These are phyloP conservation scores for Acanthosepion lycidas DNA, from an alignment of 2,888 invertebrate genomes.

Conservation along the genomic window DNA sequence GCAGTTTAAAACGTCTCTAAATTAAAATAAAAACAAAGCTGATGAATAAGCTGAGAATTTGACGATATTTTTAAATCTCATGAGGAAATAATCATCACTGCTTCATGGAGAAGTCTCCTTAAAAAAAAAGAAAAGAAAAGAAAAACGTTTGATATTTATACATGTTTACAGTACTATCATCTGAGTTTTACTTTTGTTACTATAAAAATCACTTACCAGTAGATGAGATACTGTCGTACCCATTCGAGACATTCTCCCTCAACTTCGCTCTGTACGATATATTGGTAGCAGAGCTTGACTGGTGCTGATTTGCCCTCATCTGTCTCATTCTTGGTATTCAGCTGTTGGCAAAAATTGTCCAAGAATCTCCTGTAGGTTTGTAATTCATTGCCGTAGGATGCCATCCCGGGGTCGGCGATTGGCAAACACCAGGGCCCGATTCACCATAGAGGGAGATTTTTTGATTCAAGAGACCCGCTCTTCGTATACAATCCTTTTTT, in stretches of 20 bases:
- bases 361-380: conserved; percentile 62
- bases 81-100: no score
- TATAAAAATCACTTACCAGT: conserved; percentile 59
- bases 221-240: conserved; percentile 66
- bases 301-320: conserved; percentile 60
- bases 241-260: conserved; percentile 70
- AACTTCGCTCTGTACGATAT: conserved; percentile 62
- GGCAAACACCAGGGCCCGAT: conserved; percentile 46
- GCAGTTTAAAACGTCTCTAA: neutral
- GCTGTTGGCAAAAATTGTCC: conserved; percentile 61
- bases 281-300: conserved; percentile 54
- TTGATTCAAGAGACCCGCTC: conserved; percentile 54
- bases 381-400: conserved; percentile 58
- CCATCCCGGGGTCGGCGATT: conserved; percentile 61
- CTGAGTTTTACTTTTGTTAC: neutral
- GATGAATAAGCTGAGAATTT: neutral
- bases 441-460: conserved; percentile 52
- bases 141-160: neutral
- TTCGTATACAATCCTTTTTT: conserved; percentile 53
- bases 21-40: neutral
- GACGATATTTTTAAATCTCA: neutral
- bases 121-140: no score
- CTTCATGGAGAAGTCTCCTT: no score
- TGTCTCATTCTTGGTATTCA: conserved; percentile 55
- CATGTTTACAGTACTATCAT: neutral